Evolutionary conservation across 2,888 invertebrate genomes (phyloP).

Genomic region (Sturmia bella): DNA sequence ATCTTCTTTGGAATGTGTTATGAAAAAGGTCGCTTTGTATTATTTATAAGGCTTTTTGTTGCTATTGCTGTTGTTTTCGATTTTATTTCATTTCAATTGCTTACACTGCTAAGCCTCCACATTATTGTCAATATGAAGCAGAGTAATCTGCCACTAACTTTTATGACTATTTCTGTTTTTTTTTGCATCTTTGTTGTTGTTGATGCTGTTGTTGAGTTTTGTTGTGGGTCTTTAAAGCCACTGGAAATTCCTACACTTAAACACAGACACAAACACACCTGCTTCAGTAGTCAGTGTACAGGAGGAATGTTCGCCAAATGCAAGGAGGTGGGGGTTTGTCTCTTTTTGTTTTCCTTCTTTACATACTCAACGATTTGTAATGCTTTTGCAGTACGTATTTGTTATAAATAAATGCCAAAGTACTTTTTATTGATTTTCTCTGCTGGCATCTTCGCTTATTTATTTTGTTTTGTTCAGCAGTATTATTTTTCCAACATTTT

Average conservation of each 20-base stretch:
- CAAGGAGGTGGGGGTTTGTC: no score
- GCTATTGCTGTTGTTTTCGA: conserved; percentile 8
- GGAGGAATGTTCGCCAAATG: no score
- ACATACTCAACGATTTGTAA: background rate
- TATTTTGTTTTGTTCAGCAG: background rate
- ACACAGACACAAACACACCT: background rate
- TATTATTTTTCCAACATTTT: conserved; percentile 18
- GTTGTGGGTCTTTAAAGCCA: conserved; percentile 25
- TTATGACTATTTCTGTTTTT: conserved; percentile 7
- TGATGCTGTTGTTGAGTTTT: conserved; percentile 7
- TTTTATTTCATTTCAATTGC: conserved; percentile 33
- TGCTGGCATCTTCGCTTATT: background rate
- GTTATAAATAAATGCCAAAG: background rate
- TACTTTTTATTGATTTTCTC: conserved; percentile 25
- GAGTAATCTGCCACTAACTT: conserved; percentile 27
- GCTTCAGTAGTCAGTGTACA: background rate
- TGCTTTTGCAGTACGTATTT: conserved; percentile 6
- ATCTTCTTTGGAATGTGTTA: conserved; percentile 29
- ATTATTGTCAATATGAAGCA: conserved; percentile 34
- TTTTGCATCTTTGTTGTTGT: conserved; percentile 1
- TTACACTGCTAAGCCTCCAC: conserved; percentile 46
- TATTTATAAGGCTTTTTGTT: conserved; percentile 7
- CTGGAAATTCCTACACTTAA: conserved; percentile 17
- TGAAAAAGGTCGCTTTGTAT: conserved; percentile 18
- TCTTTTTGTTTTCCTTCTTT: background rate